These are phyloP conservation scores for Bedellia somnulentella DNA, from an alignment of 2,888 invertebrate genomes.

Conservation along the genomic window DNA sequence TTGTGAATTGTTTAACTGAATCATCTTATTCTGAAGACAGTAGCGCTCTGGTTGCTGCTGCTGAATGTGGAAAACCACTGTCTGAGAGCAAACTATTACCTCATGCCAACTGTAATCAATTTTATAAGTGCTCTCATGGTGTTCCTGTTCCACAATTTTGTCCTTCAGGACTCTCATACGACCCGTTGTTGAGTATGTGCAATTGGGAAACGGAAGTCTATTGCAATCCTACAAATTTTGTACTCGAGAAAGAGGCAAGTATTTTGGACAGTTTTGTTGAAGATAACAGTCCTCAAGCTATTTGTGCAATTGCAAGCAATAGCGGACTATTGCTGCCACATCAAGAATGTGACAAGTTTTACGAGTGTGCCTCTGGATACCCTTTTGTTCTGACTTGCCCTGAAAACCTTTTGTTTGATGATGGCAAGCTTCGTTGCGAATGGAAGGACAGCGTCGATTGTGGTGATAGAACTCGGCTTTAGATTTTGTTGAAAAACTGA, in stretches of 20 bases:
- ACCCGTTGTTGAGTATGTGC: too few species aligned
- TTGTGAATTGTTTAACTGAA: constrained; percentile 17
- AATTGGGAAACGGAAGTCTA: too few species aligned
- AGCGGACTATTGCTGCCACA: constrained; percentile 22
- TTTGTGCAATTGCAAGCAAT: too few species aligned
- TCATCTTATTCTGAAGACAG: constrained; percentile 7
- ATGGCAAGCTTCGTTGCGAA: constrained; percentile 16
- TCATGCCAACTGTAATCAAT: constrained; percentile 19
- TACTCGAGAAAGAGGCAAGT: too few species aligned
- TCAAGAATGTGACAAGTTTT: constrained; percentile 21
- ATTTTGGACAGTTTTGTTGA: too few species aligned
- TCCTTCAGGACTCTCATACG: constrained; percentile 24
- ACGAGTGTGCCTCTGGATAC: constrained; percentile 17
- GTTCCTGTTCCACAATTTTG: constrained; percentile 14
- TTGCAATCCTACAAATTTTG: too few species aligned
- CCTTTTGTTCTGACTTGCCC: constrained; percentile 17
- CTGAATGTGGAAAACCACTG: constrained; percentile 1
- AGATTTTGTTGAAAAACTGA: too few species aligned
- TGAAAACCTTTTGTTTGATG: constrained; percentile 17
- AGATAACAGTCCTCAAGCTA: too few species aligned
- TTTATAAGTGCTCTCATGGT: constrained; percentile 18
- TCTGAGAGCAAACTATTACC: constrained; percentile 1
- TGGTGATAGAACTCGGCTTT: constrained; percentile 17
- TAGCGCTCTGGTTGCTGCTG: too few species aligned
- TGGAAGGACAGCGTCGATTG: constrained; percentile 22